Evolutionary conservation across 1,140 invertebrate species (phyloP).

Genomic region (Ips nitidus): DNA sequence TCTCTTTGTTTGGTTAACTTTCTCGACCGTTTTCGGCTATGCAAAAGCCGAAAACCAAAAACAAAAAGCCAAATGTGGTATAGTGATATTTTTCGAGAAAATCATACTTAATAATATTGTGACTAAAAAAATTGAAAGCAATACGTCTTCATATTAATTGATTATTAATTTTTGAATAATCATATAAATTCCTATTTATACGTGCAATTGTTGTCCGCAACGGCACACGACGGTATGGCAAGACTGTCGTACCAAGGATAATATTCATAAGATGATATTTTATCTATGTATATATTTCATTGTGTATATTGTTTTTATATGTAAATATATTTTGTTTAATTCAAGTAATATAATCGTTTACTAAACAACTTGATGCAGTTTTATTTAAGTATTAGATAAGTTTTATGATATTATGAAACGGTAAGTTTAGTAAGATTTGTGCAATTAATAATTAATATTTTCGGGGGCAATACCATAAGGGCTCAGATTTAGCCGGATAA

Average conservation of each 20-base stretch:
- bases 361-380: constrained; percentile 38
- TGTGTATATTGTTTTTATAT: constrained; percentile 54
- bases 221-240: constrained; percentile 42
- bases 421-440: too few relatives aligned
- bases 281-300: constrained; percentile 52
- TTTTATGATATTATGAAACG: too few relatives aligned
- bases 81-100: constrained; percentile 62
- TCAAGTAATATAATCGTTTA: constrained; percentile 52
- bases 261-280: constrained; percentile 44
- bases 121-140: constrained; percentile 63
- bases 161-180: constrained; percentile 44
- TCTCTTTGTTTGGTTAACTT: too few relatives aligned
- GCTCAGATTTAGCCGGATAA: too few relatives aligned
- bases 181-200: constrained; percentile 30
- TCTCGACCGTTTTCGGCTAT: too few relatives aligned
- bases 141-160: constrained; percentile 63
- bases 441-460: too few relatives aligned
- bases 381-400: too few relatives aligned
- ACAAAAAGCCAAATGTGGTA: constrained; percentile 49
- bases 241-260: constrained; percentile 29
- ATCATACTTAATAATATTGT: constrained; percentile 54
- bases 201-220: constrained; percentile 49
- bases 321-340: constrained; percentile 53
- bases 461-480: too few relatives aligned
- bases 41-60: too few relatives aligned